A percentile compares a stretch with the other conserved stretches of the same genome.
phyloP scores from a whole-genome alignment of 1,140 invertebrate species.

The Achatina immaculata region DNA sequence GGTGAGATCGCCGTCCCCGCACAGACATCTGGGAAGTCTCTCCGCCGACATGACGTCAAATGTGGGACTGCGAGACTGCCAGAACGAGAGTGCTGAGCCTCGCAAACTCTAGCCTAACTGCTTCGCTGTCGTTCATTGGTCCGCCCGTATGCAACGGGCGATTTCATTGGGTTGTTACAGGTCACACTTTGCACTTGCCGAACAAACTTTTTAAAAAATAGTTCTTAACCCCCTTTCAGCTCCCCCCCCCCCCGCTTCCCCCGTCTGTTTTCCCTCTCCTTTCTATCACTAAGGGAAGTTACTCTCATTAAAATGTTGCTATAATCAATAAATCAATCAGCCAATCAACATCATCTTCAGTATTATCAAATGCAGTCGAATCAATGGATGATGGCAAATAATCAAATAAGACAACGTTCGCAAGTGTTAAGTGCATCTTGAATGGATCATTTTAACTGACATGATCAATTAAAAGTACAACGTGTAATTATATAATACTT shows the following conservation, averaged over 20 bases:
- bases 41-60: slow-evolving; percentile 68
- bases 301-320: background rate
- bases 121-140: background rate
- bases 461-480: no score
- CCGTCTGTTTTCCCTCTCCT: no score
- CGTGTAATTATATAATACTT: no score
- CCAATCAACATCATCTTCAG: no score
- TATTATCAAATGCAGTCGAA: no score
- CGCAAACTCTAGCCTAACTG: background rate
- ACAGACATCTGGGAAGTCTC: slow-evolving; percentile 70
- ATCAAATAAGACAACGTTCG: no score
- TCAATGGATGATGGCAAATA: no score
- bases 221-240: no score
- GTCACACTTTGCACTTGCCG: background rate
- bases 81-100: background rate
- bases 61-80: slow-evolving; percentile 49
- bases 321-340: no score
- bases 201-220: slow-evolving; percentile 2
- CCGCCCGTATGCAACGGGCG: background rate
- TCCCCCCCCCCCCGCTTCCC: no score
- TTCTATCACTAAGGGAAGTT: background rate
- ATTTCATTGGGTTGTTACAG: background rate
- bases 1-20: slow-evolving; percentile 63
- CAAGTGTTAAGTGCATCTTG: no score
- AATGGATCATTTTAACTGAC: no score